These are phyloP conservation scores for Leptestheria dahalacensis DNA, from an alignment of 1,140 invertebrate species.

Conservation along the genomic window DNA sequence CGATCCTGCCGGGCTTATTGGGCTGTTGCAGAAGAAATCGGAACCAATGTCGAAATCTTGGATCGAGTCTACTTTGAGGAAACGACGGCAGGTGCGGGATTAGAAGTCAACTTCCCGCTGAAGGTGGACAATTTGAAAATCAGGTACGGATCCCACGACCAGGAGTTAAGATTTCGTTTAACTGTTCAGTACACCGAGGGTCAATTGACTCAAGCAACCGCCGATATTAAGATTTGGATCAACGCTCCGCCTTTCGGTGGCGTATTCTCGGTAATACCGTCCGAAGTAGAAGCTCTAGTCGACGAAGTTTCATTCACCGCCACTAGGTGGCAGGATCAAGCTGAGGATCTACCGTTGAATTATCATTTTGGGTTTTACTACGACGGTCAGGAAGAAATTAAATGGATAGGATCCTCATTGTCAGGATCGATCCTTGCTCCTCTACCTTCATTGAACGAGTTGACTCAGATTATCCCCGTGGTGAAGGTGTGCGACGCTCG, in stretches of 20 bases:
- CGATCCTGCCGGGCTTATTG: neutral
- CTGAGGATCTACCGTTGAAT: neutral
- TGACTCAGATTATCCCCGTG: neutral
- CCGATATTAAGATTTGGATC: neutral
- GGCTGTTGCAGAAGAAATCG: neutral
- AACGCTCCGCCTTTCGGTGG: neutral
- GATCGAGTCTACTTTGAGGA: neutral
- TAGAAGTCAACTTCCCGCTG: neutral
- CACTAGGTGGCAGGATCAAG: neutral
- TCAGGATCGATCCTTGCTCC: neutral
- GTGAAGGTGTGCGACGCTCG: neutral
- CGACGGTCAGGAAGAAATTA: neutral
- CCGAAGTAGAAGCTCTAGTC: neutral
- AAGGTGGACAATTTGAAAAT: neutral
- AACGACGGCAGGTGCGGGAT: neutral
- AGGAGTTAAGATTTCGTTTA: neutral
- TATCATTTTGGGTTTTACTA: neutral
- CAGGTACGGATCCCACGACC: neutral
- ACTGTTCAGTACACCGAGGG: neutral
- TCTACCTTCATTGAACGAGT: neutral
- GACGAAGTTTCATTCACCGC: neutral
- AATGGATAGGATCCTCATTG: neutral
- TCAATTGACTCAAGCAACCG: neutral
- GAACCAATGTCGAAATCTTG: neutral
- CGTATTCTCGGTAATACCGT: neutral